Conservation (phyloP, 2,797 vertebrate species). For the Myripristis jacobus region DNA sequence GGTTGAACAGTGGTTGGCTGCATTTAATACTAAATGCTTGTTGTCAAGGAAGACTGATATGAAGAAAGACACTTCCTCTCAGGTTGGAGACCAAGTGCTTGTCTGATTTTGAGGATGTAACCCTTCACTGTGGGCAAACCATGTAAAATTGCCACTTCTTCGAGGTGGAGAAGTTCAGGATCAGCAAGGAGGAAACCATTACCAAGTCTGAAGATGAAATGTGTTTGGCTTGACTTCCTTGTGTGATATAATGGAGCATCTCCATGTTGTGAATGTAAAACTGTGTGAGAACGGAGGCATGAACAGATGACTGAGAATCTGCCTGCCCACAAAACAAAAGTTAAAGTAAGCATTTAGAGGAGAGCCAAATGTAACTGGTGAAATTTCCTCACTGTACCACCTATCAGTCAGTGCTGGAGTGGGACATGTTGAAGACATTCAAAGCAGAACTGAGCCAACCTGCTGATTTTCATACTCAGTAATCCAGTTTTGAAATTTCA, state of each 20-base stretch:
- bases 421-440: not conserved
- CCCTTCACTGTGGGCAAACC: not conserved
- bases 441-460: not conserved
- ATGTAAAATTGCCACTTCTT: not conserved
- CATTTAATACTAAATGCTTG: too few species aligned
- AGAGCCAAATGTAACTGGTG: not conserved
- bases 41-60: not conserved
- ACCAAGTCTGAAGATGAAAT: not conserved
- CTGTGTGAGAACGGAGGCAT: not conserved
- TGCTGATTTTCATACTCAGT: not conserved
- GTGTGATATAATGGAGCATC: not conserved
- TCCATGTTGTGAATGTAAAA: not conserved
- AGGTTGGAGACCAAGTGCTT: not conserved
- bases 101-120: conserved; percentile 17
- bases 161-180: not conserved
- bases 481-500: not conserved
- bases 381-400: not conserved
- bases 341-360: not conserved
- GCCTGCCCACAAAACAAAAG: not conserved
- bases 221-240: not conserved
- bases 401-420: not conserved
- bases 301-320: not conserved
- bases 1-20: too few species aligned
- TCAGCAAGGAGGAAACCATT: not conserved
- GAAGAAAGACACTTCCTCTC: not conserved